A percentile compares a stretch with the other conserved stretches of the same genome.
Conservation (phyloP, 2,888 invertebrate genomes). For the Nebria salina region DNA sequence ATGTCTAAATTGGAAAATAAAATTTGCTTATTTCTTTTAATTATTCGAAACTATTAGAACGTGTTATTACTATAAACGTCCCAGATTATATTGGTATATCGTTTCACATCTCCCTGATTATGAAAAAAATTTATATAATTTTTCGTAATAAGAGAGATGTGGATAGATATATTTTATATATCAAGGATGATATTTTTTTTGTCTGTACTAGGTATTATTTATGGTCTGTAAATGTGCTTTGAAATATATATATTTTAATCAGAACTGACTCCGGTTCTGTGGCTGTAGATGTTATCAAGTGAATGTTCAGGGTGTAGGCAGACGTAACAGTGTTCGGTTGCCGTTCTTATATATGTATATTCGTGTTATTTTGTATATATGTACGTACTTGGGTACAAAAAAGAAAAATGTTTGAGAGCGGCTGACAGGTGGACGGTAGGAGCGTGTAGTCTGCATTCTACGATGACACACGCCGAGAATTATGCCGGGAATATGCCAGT, state of each 20-base stretch:
- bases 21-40: no score
- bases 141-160: no score
- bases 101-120: no score
- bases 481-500: conserved; percentile 34
- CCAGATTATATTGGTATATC: no score
- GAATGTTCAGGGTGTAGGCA: neutral
- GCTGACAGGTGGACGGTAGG: conserved; percentile 11
- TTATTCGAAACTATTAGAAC: no score
- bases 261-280: neutral
- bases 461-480: conserved; percentile 34
- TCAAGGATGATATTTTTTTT: no score
- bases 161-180: no score
- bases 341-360: neutral
- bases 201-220: no score
- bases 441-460: conserved; percentile 33
- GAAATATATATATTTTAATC: neutral
- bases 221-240: no score
- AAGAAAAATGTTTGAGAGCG: neutral
- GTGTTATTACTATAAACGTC: no score
- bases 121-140: no score
- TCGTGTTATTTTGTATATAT: neutral
- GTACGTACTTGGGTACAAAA: neutral
- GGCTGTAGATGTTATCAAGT: neutral
- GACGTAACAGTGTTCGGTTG: neutral
- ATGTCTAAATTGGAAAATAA: no score